Evolutionary conservation across 1,140 invertebrate genomes (phyloP), one percentile per base, ranked within the genome.

Genomic region (Oncopodura yosiiana): DNA sequence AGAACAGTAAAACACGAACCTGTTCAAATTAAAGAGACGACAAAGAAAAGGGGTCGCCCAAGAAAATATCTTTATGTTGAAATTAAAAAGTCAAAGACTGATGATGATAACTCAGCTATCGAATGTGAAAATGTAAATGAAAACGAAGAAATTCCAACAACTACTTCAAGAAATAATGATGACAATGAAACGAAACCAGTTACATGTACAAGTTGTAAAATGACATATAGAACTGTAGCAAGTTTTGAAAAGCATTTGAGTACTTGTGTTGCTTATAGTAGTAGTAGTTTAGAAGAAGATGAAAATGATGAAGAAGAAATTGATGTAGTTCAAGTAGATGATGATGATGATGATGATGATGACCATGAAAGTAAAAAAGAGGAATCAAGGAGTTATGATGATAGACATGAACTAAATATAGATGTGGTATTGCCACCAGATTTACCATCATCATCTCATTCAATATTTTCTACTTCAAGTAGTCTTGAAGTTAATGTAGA

Each of bases 221-320:
- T 87, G 64, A 85, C 87, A 3, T 95, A 94, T 68, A 77, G 90
- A 65, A 94, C 87, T 11, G 81, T 81, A 60, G 81, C 85, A 43
- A 91, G 88, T 61, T 93, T 84, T 66, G 81, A 87, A 62, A 77
- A 84, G 26, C 91, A 95, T 69, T 71, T 89, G 38, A 72, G 78
- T 11, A 80, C 76, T 18, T 94, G 91, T 69, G 68, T 72, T 49
- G 72, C 73, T 64, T 69, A 72, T 32, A 66, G 74, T 12, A 74
- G 74, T 56, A 72, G 70, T 45, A 73, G 69, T 51, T 66, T 60
- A 30, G 63, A 62, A 1, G 68, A 69, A 30, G 68, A 69, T 42
- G 69, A 72, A 41, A 56, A 62, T 12, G 46, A 46, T 18, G 49
- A 54, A 54, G 58, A 57, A 69, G 84, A 83, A 66, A 83, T 86